Percentiles rank a stretch among this genome's conserved stretches.
These are phyloP conservation scores for Sebastes taczanowskii DNA, from an alignment of 2,797 vertebrate genomes.

Conservation along the genomic window DNA sequence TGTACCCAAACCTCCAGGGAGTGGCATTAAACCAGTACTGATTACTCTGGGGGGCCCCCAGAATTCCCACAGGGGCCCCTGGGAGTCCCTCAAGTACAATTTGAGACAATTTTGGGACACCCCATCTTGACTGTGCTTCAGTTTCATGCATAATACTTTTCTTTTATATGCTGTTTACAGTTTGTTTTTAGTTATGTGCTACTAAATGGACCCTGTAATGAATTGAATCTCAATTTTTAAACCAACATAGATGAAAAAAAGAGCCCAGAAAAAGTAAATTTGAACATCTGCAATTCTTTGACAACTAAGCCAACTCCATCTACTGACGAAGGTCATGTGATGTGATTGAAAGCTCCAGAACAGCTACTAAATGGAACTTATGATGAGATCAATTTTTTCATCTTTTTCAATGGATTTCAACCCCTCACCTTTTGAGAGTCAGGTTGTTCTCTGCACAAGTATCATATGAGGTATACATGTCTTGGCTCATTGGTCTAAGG, in stretches of 20 bases:
- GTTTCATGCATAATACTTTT: neutral
- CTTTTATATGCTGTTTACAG: neutral
- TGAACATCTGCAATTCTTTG: neutral
- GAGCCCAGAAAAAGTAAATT: neutral
- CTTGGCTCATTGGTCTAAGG: neutral
- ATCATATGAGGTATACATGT: rapidly evolving
- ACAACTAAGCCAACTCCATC: no score
- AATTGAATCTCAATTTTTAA: neutral
- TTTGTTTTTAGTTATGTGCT: neutral
- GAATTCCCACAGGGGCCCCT: neutral
- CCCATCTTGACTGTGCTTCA: neutral
- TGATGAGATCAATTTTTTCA: neutral
- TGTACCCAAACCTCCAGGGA: neutral
- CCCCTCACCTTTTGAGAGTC: neutral
- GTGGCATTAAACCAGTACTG: neutral
- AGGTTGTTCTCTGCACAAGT: neutral
- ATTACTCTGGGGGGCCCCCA: neutral
- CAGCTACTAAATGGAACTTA: neutral
- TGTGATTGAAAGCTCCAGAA: neutral
- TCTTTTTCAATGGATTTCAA: neutral
- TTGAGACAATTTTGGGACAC: neutral
- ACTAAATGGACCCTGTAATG: neutral
- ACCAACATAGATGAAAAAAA: neutral
- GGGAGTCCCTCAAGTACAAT: neutral
- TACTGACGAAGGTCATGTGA: neutral